Percentiles rank a stretch among this genome's conserved stretches.
These are phyloP conservation scores for Struthidea cinerea DNA, from an alignment of 2,113 vertebrate genomes.

Conservation along the genomic window DNA sequence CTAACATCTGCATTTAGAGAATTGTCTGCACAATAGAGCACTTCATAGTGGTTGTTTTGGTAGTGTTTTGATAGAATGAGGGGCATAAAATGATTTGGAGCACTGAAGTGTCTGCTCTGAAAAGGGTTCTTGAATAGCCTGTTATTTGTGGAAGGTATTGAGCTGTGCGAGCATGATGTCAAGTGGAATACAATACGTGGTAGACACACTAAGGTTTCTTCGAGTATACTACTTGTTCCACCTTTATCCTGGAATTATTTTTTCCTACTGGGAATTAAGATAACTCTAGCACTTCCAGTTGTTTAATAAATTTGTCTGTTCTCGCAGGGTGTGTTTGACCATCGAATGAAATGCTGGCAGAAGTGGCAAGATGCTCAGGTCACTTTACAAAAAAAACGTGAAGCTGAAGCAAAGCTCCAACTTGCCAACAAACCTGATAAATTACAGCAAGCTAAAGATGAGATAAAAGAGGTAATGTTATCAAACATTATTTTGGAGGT, in stretches of 20 bases:
- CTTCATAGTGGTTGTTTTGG: neutral
- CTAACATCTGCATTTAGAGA: neutral
- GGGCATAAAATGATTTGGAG: neutral
- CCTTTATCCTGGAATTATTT: neutral
- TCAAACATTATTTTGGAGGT: constrained; percentile 9
- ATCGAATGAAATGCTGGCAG: constrained; percentile 96
- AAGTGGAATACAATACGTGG: neutral
- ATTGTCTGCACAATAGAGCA: neutral
- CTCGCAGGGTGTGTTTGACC: constrained; percentile 89
- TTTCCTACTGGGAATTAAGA: neutral
- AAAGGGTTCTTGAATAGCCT: neutral
- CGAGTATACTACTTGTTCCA: neutral
- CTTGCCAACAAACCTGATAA: constrained; percentile 96
- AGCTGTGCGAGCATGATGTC: neutral
- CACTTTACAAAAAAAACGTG: constrained; percentile 93
- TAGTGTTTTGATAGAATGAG: neutral
- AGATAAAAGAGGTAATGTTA: constrained; percentile 90
- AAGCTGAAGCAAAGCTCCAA: constrained; percentile 94
- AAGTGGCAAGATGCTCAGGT: constrained; percentile 96
- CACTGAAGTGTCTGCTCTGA: neutral
- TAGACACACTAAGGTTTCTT: neutral
- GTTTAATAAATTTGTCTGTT: neutral
- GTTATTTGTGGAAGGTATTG: neutral
- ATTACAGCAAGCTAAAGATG: constrained; percentile 95
- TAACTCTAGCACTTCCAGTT: neutral